Conservation (phyloP, 2,797 vertebrate species). For the Sternotherus odoratus region DNA sequence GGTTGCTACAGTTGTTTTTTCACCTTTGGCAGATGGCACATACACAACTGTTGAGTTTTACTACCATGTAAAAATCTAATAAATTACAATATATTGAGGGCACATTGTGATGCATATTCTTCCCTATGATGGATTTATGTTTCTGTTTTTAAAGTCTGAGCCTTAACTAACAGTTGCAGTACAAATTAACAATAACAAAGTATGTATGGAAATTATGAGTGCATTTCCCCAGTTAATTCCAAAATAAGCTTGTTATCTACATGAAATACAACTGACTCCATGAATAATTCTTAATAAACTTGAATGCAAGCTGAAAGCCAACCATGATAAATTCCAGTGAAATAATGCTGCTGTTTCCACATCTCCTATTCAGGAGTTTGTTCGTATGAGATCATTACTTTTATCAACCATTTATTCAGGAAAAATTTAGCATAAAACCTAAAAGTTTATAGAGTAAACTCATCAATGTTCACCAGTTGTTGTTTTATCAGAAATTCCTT, state of each 20-base stretch:
- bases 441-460: slow-evolving; percentile 44
- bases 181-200: slow-evolving; percentile 73
- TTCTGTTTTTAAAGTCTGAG: slow-evolving; percentile 63
- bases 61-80: slow-evolving; percentile 62
- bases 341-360: slow-evolving; percentile 63
- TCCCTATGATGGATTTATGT: slow-evolving; percentile 32
- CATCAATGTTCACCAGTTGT: slow-evolving; percentile 35
- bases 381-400: slow-evolving; percentile 62
- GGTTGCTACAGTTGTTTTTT: slow-evolving; percentile 65
- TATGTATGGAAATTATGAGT: slow-evolving; percentile 63
- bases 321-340: slow-evolving; percentile 68
- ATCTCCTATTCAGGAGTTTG: slow-evolving; percentile 68
- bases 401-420: slow-evolving; percentile 67
- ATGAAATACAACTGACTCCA: slow-evolving; percentile 67
- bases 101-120: slow-evolving; percentile 59
- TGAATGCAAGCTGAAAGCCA: slow-evolving; percentile 62
- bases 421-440: slow-evolving; percentile 45
- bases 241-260: slow-evolving; percentile 70
- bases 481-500: slow-evolving; percentile 46
- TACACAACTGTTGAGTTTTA: slow-evolving; percentile 53
- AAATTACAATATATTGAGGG: slow-evolving; percentile 33
- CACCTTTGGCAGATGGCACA: slow-evolving; percentile 51
- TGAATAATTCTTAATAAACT: slow-evolving; percentile 76
- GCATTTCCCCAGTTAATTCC: slow-evolving; percentile 68
- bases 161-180: slow-evolving; percentile 70